phyloP scores from a whole-genome alignment of 35 echinoderm and acorn worm genomes.

The Nesometra sesokonis region DNA sequence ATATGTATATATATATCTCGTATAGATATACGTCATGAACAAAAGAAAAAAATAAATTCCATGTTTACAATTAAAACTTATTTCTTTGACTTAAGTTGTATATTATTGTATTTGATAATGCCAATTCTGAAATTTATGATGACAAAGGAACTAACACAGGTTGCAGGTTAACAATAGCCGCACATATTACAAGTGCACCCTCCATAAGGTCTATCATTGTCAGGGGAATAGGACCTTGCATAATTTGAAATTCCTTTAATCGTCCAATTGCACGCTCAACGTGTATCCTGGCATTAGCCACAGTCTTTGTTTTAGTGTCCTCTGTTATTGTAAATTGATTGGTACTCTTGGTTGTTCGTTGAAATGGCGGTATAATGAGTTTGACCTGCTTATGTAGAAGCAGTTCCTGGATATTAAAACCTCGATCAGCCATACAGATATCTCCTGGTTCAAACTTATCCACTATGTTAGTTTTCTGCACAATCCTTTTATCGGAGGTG shows the following conservation, averaged over 20 bases:
- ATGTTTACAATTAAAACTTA: not conserved
- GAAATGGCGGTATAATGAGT: constrained; percentile 65
- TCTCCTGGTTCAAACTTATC: constrained; percentile 54
- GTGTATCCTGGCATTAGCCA: constrained; percentile 68
- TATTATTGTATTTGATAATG: not conserved
- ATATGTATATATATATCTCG: no score
- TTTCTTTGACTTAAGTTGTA: not conserved
- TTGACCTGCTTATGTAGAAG: constrained; percentile 54
- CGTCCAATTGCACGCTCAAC: constrained; percentile 64
- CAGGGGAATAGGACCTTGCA: constrained; percentile 57
- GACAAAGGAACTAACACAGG: constrained; percentile 43
- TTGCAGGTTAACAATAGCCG: constrained; percentile 59
- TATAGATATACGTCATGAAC: not conserved
- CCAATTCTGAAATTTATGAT: not conserved
- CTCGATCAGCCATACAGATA: constrained; percentile 61
- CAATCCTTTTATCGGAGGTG: constrained; percentile 53
- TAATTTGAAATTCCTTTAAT: constrained; percentile 59
- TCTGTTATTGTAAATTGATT: constrained; percentile 42
- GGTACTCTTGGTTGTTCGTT: constrained; percentile 29
- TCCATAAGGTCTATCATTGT: constrained; percentile 71
- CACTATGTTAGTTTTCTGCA: constrained; percentile 33
- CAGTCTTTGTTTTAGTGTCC: constrained; percentile 40
- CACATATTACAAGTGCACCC: constrained; percentile 47
- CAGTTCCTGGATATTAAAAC: constrained; percentile 79
- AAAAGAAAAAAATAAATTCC: not conserved